Evolutionary conservation across 2,113 vertebrate genomes (phyloP).

Genomic region (Scomber japonicus): DNA sequence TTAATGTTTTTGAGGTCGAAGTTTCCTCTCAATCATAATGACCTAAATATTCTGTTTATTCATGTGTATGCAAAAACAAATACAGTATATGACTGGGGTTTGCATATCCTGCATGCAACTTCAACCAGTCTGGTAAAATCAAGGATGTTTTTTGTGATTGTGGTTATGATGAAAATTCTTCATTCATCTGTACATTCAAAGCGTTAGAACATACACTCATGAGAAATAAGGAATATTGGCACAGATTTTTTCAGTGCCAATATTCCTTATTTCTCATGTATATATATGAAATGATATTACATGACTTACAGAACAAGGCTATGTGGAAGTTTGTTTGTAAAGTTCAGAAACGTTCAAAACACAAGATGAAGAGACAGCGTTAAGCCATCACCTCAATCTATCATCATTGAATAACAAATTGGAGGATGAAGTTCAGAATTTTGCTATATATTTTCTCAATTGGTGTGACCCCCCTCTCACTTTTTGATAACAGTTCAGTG

Average conservation of each 20-base stretch:
- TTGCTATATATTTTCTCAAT: slow-evolving; percentile 73
- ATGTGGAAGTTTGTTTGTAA: not conserved
- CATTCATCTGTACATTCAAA: not conserved
- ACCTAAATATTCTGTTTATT: slow-evolving; percentile 67
- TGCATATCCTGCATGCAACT: slow-evolving; percentile 1
- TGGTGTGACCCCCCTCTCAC: slow-evolving; percentile 68
- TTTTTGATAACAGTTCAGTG: slow-evolving; percentile 84
- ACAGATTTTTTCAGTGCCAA: not conserved
- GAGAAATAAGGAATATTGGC: no score
- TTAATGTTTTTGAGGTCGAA: slow-evolving; percentile 54
- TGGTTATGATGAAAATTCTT: not conserved
- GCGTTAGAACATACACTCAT: no score
- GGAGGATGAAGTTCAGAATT: slow-evolving; percentile 70
- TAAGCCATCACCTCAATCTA: slow-evolving; percentile 56
- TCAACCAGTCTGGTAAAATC: not conserved
- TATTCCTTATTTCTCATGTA: not conserved
- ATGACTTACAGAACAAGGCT: not conserved
- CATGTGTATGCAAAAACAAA: slow-evolving; percentile 20
- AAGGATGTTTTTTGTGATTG: no score
- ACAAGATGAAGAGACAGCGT: slow-evolving; percentile 57
- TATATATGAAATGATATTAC: not conserved
- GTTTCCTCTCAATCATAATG: slow-evolving; percentile 47
- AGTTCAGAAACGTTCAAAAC: slow-evolving; percentile 40
- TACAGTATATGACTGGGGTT: not conserved
- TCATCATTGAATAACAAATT: slow-evolving; percentile 76